Evolutionary conservation across 2,888 invertebrate species (phyloP).

Genomic region (Polyploca ridens): DNA sequence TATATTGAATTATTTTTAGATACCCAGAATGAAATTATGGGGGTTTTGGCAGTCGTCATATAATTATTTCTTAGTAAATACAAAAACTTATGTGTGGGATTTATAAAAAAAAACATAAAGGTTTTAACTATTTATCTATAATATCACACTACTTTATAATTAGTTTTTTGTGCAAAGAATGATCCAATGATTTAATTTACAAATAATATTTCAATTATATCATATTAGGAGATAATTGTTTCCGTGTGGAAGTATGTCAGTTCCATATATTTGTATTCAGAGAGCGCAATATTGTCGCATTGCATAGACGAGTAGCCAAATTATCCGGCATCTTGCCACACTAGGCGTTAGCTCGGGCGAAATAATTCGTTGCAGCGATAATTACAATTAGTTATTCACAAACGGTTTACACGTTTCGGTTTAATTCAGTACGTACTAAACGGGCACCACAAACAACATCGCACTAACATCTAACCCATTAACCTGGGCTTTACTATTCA

Average conservation of each 20-base stretch:
- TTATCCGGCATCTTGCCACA: not conserved
- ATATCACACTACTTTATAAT: too few relatives aligned
- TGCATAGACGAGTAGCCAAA: not conserved
- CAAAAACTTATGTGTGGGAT: too few relatives aligned
- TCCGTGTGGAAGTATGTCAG: not conserved
- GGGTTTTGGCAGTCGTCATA: too few relatives aligned
- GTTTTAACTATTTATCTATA: too few relatives aligned
- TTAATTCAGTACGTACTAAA: constrained; percentile 3
- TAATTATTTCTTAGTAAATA: too few relatives aligned
- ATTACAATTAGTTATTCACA: constrained; percentile 6
- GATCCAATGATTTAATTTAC: too few relatives aligned
- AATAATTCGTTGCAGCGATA: not conserved
- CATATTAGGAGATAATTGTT: not conserved
- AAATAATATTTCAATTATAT: not conserved
- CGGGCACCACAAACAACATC: constrained; percentile 30
- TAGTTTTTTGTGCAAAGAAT: too few relatives aligned
- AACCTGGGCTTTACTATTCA: constrained; percentile 67
- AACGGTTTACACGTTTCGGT: not conserved
- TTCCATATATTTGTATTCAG: not conserved
- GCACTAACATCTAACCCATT: constrained; percentile 55
- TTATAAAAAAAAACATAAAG: too few relatives aligned
- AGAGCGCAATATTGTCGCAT: not conserved
- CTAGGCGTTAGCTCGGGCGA: not conserved
- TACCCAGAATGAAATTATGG: too few relatives aligned
- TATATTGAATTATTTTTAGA: too few relatives aligned